Evolutionary conservation across 2,888 invertebrate species (phyloP).

Genomic region (Pyrrhia umbra): DNA sequence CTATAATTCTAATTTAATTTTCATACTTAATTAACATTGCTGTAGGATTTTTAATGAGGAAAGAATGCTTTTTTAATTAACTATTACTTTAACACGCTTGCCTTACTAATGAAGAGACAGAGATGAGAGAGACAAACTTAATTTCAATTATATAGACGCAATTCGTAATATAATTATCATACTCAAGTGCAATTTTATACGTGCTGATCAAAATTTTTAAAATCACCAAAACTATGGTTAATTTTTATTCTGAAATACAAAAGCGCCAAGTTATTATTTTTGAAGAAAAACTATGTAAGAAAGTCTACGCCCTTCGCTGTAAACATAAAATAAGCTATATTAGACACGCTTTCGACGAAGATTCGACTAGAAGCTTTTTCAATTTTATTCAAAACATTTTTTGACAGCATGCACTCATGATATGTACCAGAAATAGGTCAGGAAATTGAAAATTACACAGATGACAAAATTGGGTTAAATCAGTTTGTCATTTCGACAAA

Average conservation of each 20-base stretch:
- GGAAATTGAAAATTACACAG: conserved; percentile 11
- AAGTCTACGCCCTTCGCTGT: no score
- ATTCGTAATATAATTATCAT: background rate
- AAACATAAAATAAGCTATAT: no score
- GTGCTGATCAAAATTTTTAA: background rate
- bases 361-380: background rate
- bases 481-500: conserved; percentile 23
- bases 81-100: conserved; percentile 2
- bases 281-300: no score
- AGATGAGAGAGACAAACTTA: background rate
- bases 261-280: no score
- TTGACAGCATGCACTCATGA: conserved; percentile 15
- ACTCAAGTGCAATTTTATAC: no score
- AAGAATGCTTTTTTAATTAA: conserved; percentile 24
- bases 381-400: conserved; percentile 13
- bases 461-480: conserved; percentile 9
- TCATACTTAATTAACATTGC: conserved; percentile 23
- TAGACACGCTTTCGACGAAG: no score
- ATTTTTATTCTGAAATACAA: no score
- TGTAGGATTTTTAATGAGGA: conserved; percentile 16
- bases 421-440: conserved; percentile 33
- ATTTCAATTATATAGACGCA: background rate
- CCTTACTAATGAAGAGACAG: background rate
- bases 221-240: no score
- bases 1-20: conserved; percentile 35